phyloP scores from a whole-genome alignment of 2,888 invertebrate genomes.

The Thymelicus lineola region DNA sequence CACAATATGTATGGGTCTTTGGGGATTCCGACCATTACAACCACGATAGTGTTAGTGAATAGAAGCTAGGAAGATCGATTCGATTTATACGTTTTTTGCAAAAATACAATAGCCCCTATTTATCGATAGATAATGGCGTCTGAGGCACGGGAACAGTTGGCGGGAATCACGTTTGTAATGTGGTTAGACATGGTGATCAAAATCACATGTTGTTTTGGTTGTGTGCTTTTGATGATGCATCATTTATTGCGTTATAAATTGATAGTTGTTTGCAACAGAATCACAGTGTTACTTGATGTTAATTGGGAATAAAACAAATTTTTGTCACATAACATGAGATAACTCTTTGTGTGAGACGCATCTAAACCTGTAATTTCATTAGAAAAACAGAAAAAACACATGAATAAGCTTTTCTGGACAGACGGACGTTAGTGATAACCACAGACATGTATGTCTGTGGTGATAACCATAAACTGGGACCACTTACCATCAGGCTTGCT shows the following conservation, averaged over 20 bases:
- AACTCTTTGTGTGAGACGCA: not conserved
- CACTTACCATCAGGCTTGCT: too few relatives aligned
- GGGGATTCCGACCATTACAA: constrained; percentile 69
- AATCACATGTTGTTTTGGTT: constrained; percentile 75
- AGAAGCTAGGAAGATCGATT: constrained; percentile 79
- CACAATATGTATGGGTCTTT: constrained; percentile 75
- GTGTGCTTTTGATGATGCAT: constrained; percentile 31
- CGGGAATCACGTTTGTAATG: constrained; percentile 74
- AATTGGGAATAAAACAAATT: not conserved
- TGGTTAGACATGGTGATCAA: constrained; percentile 82
- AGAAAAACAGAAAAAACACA: too few relatives aligned
- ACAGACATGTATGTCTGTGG: too few relatives aligned
- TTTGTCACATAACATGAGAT: not conserved
- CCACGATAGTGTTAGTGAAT: constrained; percentile 64
- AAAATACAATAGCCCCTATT: constrained; percentile 75
- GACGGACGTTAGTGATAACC: too few relatives aligned
- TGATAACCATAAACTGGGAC: too few relatives aligned
- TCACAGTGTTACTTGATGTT: not conserved
- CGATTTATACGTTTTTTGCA: constrained; percentile 82
- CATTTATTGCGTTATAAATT: constrained; percentile 39
- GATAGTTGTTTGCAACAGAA: constrained; percentile 13
- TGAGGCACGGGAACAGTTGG: constrained; percentile 74
- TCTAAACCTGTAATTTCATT: too few relatives aligned
- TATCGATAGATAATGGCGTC: constrained; percentile 80
- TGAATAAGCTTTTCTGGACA: too few relatives aligned